Conservation (phyloP, 2,888 invertebrate species). For the Platycheirus rosarum region DNA sequence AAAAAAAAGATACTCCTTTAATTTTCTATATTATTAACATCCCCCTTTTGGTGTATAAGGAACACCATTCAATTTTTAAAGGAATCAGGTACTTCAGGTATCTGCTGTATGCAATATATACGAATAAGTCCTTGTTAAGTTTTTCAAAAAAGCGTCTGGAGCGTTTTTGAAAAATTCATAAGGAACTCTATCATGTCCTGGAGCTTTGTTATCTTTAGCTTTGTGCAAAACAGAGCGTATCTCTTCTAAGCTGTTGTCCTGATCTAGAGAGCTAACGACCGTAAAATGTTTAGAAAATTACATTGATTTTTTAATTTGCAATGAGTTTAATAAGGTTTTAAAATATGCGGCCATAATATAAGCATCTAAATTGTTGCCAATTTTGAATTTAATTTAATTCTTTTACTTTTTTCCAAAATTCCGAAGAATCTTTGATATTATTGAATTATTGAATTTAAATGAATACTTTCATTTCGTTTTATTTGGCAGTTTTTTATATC, state of each 20-base stretch:
- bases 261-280: neutral
- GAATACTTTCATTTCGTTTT: neutral
- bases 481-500: neutral
- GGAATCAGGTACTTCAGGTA: too few relatives aligned
- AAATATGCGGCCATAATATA: neutral
- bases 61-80: too few relatives aligned
- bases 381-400: conserved; percentile 11
- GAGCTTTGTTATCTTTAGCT: too few relatives aligned
- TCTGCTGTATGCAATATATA: too few relatives aligned
- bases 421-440: neutral
- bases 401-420: conserved; percentile 8
- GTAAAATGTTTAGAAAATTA: neutral
- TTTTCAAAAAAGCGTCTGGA: too few relatives aligned
- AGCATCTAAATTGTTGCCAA: neutral
- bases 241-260: conserved; percentile 1
- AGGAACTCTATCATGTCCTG: too few relatives aligned
- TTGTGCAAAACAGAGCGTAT: neutral
- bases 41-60: too few relatives aligned
- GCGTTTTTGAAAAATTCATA: too few relatives aligned
- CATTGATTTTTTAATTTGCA: neutral
- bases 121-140: too few relatives aligned
- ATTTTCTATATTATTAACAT: too few relatives aligned
- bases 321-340: neutral
- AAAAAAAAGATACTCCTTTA: too few relatives aligned
- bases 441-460: neutral